Evolutionary conservation across 2,113 vertebrate genomes (phyloP).

Genomic region (Micronisus gabar): DNA sequence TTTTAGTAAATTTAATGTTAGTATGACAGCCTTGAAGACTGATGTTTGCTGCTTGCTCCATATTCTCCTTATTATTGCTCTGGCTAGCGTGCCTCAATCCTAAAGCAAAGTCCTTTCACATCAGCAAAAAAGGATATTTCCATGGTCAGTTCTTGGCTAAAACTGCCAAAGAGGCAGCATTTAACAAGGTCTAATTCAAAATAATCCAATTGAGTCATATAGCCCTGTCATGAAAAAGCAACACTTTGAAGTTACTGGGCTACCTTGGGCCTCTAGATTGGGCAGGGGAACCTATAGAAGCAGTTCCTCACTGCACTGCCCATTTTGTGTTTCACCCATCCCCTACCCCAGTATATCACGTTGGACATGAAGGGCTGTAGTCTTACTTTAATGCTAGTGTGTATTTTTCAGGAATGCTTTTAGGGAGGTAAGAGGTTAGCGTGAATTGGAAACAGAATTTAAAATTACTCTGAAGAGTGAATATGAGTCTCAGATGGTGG

Average conservation of each 20-base stretch:
- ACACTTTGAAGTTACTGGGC: not conserved
- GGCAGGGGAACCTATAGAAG: not conserved
- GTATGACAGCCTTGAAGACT: not conserved
- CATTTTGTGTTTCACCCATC: not conserved
- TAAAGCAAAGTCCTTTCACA: not conserved
- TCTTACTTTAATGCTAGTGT: not conserved
- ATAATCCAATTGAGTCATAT: not conserved
- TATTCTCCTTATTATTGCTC: not conserved
- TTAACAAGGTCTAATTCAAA: not conserved
- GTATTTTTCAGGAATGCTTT: not conserved
- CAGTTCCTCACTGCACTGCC: not conserved
- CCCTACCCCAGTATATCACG: not conserved
- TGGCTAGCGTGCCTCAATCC: not conserved
- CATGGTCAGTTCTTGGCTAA: not conserved
- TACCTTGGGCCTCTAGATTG: not conserved
- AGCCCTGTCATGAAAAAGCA: not conserved
- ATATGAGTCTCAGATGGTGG: not conserved
- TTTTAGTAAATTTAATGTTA: constrained; percentile 3
- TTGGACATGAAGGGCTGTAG: not conserved
- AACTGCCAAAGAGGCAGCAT: not conserved
- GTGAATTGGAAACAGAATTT: not conserved
- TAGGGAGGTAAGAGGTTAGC: not conserved
- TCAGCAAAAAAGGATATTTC: not conserved
- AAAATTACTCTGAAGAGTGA: not conserved
- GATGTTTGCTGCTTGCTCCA: not conserved